Evolutionary conservation across 2,113 vertebrate genomes (phyloP), one percentile per base, ranked within the genome.

Genomic region (Alces alces): DNA sequence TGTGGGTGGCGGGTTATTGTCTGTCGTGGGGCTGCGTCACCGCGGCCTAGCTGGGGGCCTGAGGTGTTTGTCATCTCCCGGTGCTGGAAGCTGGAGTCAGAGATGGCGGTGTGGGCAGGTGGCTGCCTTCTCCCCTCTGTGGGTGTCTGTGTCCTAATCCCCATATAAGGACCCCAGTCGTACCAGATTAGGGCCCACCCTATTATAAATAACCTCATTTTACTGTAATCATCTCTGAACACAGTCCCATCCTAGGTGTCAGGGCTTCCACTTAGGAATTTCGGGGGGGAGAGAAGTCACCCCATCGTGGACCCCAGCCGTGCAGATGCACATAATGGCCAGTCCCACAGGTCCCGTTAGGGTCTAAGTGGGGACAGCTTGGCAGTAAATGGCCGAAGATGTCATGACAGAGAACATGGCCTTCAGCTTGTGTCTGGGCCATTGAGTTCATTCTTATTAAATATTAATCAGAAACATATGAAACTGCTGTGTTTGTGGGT

Each of bases 241-340:
- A 27, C 23, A 78, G 78, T 21, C 33, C 3, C 52, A 13, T 60
- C 7, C 83, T 27, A 47, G 36, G 52, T 33, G 2, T 47, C 36
- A 25, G 17, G 39, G 39, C 17, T 33, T 30, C 3, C 4, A 39
- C 52, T 8, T n/a, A 0, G 1, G 90, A 39, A 10, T 58, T 7
- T n/a, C 2, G 16, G 21, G 54, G 10, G 39, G 58, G 21, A 36
- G 45, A 25, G 4, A 7, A 23, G 61, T 25, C 54, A 39, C 25
- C 39, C 54, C 39, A 7, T 3, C 6, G 0, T 21, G 4, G 3
- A 39, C 19, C 61, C 64, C 9, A 55, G 30, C 2, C 0, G 2
- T 36, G 5, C 79, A 76, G 86, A 21, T 12, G 17, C 30, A n/a
- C 9, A 4, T 3, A 50, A 50, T 2, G 5, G 78, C 28, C 16